Evolutionary conservation across 2,888 invertebrate genomes (phyloP), one percentile per base, ranked within the genome.

Genomic region (Branchinecta sandiegonensis): DNA sequence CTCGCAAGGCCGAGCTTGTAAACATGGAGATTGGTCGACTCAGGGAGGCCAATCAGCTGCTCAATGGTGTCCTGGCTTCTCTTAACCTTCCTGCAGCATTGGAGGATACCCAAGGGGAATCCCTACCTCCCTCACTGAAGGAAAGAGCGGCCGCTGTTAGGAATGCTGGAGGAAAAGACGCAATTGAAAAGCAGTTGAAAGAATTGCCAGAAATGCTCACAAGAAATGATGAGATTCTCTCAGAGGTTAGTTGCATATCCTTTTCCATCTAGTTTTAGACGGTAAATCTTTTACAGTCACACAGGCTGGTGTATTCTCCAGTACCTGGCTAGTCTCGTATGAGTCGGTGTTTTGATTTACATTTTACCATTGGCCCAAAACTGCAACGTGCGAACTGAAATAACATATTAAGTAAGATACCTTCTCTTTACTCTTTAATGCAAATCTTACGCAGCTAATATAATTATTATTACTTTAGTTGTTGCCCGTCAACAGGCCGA

Each of bases 41-140:
- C 72, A 83, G 95, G 66, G 96, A 96, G 77, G 86, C 89, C 71
- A 94, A 95, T 8, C 92, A 94, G 78, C 82, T 90, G 68, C 81
- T 99, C 73, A 97, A 97, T 80, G 86, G 88, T 74, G 84, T 93
- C 67, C 81, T 99, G 76, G 91, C 95, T 1, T 93, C 93, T 70
- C 81, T 97, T 73, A 96, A 94, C 81, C 84, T 99, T 75, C 97
- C 99, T 10, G 97, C 96, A n/a, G 93, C 95, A 67, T 83, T 97
- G 69, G 97, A 99, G 80, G 86, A 86, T 73, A 83, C 84, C 9
- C 84, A 84, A 73, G 83, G 85, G 63, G 83, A 82, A 65, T 56
- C 71, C n/a, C 82, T 97, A 73, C 97, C 99, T 1, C 91, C 87
- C 68, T 94, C 94, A 13, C 81, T 99, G 71, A 80, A 87, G 69